Percentiles rank a stretch among this genome's conserved stretches.
Evolutionary conservation across 2,888 invertebrate genomes (phyloP).

Genomic region (Andrena minutula): DNA sequence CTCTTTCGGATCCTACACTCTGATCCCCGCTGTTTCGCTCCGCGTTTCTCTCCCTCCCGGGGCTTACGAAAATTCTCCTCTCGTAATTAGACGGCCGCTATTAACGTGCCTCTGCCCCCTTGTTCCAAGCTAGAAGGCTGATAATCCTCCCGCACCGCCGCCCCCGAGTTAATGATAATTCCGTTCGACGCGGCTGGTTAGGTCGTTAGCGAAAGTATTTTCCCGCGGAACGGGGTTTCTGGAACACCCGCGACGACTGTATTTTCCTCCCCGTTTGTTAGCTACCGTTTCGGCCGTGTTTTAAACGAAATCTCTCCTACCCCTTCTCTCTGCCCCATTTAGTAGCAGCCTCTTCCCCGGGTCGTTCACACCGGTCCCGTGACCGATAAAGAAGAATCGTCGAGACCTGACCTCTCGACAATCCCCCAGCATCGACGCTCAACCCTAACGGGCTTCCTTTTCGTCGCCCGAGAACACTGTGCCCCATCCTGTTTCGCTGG

Average conservation of each 20-base stretch:
- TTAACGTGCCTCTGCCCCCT: slow-evolving; percentile 10
- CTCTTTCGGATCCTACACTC: slow-evolving; percentile 24
- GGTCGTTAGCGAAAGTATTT: slow-evolving; percentile 42
- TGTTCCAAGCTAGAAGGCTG: slow-evolving; percentile 19
- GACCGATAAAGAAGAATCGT: slow-evolving; percentile 13
- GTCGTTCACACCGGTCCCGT: slow-evolving; percentile 17
- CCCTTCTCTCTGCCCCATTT: not conserved
- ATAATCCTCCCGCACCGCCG: slow-evolving; percentile 9
- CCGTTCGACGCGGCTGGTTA: slow-evolving; percentile 40
- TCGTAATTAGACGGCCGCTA: slow-evolving; percentile 42
- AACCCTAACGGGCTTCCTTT: slow-evolving; percentile 49
- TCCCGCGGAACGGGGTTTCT: slow-evolving; percentile 37
- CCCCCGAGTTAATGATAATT: slow-evolving; percentile 45
- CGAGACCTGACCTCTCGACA: not conserved
- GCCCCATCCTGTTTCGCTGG: slow-evolving; percentile 31
- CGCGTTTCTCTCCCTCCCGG: slow-evolving; percentile 2
- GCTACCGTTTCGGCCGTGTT: not conserved
- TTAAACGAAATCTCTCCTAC: not conserved
- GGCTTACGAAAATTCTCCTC: slow-evolving; percentile 37
- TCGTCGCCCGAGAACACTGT: slow-evolving; percentile 19
- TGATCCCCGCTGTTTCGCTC: slow-evolving; percentile 9
- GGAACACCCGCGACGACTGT: slow-evolving; percentile 9
- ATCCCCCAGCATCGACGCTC: not conserved
- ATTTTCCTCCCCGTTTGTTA: not conserved
- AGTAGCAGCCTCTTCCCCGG: not conserved